Base-by-base conservation (phyloP, 2,888 invertebrate genomes). In the Orthonevra nobilis region DNA sequence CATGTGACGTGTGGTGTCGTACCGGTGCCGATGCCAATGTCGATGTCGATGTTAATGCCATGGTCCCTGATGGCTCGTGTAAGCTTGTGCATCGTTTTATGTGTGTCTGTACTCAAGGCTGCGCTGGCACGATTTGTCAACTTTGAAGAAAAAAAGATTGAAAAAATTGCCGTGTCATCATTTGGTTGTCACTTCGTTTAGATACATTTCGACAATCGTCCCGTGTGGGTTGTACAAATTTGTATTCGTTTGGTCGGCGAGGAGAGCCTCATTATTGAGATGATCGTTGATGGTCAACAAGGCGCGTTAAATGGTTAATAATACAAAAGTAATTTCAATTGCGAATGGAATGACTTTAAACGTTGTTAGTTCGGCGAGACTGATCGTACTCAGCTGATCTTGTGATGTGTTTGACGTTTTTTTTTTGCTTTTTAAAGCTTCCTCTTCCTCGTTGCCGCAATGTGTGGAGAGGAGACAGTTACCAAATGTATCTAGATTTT, bases 231-330 rank as follows among this genome's bases (percentile, higher is more conserved):
- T 10, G 15, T 12, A 34, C 5, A 1, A 2, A 4, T n/a, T 9
- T 10, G 14, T 15, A 23, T 5, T 23, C 23, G 26, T 36, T 28
- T 26, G 7, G 19, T 7, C 46, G n/a, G 7, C 1, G n/a, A 23
- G 28, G 9, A 15, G n/a, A 15, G 54, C 48, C 54, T 38, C 56
- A 48, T 40, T 19, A 38, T 73, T 69, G 42, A 56, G 75, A 56
- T 50, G 61, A 63, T 63, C 54, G 61, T 58, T 72, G 77, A 77
- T 70, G 70, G 64, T 70, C 70, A 75, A 69, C 75, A 75, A 75
- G 69, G 63, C 64, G 40, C 46, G 77, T 60, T 77, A 77, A 77
- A 77, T 77, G 77, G 70, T 77, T 77, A 66, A 66, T 58, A 77
- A 77, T 28, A 77, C 70, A 72, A 52, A 48, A 68, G 60, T 54